These are phyloP conservation scores for Thunnus thynnus DNA, from an alignment of 2,113 vertebrate species.

Conservation along the genomic window DNA sequence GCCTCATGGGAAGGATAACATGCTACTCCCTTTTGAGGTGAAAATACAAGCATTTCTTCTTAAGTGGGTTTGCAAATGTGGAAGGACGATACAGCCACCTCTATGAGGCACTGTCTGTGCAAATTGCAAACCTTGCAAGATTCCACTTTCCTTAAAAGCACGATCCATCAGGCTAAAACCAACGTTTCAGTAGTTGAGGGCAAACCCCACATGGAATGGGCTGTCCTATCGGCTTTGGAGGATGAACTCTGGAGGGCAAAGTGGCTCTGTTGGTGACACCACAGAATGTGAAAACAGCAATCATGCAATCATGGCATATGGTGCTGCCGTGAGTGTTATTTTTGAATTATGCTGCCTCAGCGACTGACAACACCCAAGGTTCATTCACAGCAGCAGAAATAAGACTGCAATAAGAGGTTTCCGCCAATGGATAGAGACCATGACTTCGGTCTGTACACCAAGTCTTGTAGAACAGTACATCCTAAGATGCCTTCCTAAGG, in stretches of 20 bases:
- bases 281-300: conserved; percentile 79
- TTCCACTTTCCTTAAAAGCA: conserved; percentile 32
- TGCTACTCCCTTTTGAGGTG: not conserved
- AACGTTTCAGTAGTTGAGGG: conserved; percentile 53
- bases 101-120: conserved; percentile 36
- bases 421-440: conserved; percentile 28
- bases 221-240: conserved; percentile 43
- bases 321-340: conserved; percentile 67
- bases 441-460: conserved; percentile 5
- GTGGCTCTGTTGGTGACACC: conserved; percentile 71
- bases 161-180: conserved; percentile 56
- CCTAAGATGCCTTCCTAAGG: not conserved
- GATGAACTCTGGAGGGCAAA: conserved; percentile 50
- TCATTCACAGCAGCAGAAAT: conserved; percentile 58
- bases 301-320: conserved; percentile 68
- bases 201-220: conserved; percentile 46
- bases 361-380: conserved; percentile 56
- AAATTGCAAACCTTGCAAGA: conserved; percentile 50
- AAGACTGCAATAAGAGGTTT: conserved; percentile 59
- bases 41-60: conserved; percentile 9
- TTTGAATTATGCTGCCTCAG: conserved; percentile 59
- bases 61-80: conserved; percentile 11
- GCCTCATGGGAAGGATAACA: not conserved
- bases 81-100: conserved; percentile 33
- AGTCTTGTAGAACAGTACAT: not conserved